Base-by-base conservation (phyloP, 1,140 invertebrate genomes). In the Drosophila sp. region DNA sequence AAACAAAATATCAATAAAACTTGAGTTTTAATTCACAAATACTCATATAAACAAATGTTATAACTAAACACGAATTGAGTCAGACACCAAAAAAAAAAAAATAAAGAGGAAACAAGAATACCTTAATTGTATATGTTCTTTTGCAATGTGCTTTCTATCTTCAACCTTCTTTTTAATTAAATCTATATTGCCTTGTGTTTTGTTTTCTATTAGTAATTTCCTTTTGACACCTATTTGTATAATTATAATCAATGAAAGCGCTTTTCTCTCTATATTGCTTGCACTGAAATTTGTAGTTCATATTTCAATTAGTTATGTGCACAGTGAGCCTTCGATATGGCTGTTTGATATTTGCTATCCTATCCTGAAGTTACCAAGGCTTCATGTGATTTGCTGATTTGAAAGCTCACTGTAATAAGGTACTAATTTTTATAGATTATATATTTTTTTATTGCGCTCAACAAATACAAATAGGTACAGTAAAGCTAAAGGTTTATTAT, bases 1-100 rank as follows among this genome's bases (percentile, higher is more conserved):
- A 45, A 43, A 58, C 13, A 43, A 66, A 50, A 72, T 66, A 66
- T 72, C 45, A 58, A 66, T 72, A 27, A 57, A 57, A 51, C 8
- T 36, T 65, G 40, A 48, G 51, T 34, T 65, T 21, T 34, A 41
- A 57, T 9, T 38, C 45, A 51, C 3, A 50, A 48, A 27, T 29
- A 46, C 13, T 25, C 29, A 38, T 18, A 21, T 29, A 65, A 43
- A 66, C 14, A 64, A 65, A 65, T 66, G 45, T 72, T 72, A 72
- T 18, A 73, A 41, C 16, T n/a, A 16, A 63, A 53, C 36, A 57
- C 34, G 13, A 40, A 46, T 38, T 38, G 5, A 38, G 13, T 13
- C 11, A 38, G 4, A 36, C 4, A 13, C 5, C 4, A 38, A 38
- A 38, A 36, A 38, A 38, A 51, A 18, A 9, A n/a, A 34, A 36